These are phyloP conservation scores for Stegodyphus dumicola DNA, from an alignment of 1,140 invertebrate species.

Conservation along the genomic window DNA sequence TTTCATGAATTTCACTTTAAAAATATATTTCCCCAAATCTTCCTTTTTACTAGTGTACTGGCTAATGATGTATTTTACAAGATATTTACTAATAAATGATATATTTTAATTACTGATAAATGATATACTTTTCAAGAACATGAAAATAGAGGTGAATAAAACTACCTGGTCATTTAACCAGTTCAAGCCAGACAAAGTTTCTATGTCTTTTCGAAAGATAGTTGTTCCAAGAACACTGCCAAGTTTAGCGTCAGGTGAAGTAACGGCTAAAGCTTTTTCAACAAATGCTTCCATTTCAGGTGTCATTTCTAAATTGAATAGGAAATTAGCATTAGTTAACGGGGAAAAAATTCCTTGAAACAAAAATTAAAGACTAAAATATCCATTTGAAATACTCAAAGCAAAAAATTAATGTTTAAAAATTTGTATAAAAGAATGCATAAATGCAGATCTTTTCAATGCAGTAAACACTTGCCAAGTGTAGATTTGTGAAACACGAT, in stretches of 20 bases:
- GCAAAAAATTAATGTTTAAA: no score
- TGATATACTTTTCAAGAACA: neutral
- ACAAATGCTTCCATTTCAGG: slow-evolving; percentile 70
- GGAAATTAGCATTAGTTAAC: neutral
- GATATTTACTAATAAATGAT: no score
- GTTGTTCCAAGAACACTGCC: slow-evolving; percentile 69
- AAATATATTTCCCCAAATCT: no score
- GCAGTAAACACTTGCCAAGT: no score
- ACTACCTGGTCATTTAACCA: slow-evolving; percentile 95
- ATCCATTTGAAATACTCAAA: neutral
- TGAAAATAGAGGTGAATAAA: no score
- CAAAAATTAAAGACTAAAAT: neutral
- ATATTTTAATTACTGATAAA: no score
- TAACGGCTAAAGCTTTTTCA: slow-evolving; percentile 68
- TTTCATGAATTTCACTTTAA: no score
- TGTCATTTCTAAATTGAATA: slow-evolving; percentile 63
- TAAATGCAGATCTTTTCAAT: no score
- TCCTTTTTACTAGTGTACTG: no score
- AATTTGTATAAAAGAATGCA: no score
- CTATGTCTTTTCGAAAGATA: slow-evolving; percentile 79
- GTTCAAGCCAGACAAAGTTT: slow-evolving; percentile 82
- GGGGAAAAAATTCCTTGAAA: neutral
- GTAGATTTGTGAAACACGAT: no score
- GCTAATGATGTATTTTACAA: no score
- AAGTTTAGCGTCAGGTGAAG: slow-evolving; percentile 71